Evolutionary conservation across 2,888 invertebrate genomes (phyloP), one percentile per base, ranked within the genome.

Genomic region (Xestia sexstrigata): DNA sequence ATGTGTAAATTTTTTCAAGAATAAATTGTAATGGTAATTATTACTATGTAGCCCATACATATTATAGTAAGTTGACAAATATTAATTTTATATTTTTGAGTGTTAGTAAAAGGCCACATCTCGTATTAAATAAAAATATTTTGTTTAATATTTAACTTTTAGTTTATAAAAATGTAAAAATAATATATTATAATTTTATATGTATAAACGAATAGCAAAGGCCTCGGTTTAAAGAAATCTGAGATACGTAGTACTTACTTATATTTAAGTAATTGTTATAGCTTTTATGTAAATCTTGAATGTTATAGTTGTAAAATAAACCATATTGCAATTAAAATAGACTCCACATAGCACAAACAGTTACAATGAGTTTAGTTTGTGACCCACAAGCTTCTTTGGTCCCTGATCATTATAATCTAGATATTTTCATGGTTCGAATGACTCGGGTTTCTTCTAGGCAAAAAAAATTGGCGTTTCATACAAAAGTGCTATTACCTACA

Each of bases 121-220:
- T 70, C n/a, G 11, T 39, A 26, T 6, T 26, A 9, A 63, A n/a
- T n/a, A 73, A 66, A 35, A 52, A 74, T 42, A n/a, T 15, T 52
- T n/a, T 23, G 11, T n/a, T 55, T 82, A 49, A 13, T 17, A 39
- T 42, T n/a, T 42, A 65, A 62, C 8, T 20, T 47, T 20, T 47
- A 69, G 35, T 63, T 0, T 52, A 30, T 17, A 26, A 30, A 55
- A 75, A 42, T 82, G 83, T 87, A 78, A 77, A 87, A 66, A n/a
- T 80, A 72, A 11, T 39, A 20, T 55, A 42, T 6, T 52, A 45
- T 65, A 74, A 75, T 79, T 81, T 79, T 75, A 68, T n/a, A 55
- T 55, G 23, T 67, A 73, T 77, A 73, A 81, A 74, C 88, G 82
- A 88, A 88, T 78, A 84, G 80, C 47, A 62, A 88, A 79, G 88